Conservation (phyloP, 2,888 invertebrate genomes). For the Poecilus cupreus region DNA sequence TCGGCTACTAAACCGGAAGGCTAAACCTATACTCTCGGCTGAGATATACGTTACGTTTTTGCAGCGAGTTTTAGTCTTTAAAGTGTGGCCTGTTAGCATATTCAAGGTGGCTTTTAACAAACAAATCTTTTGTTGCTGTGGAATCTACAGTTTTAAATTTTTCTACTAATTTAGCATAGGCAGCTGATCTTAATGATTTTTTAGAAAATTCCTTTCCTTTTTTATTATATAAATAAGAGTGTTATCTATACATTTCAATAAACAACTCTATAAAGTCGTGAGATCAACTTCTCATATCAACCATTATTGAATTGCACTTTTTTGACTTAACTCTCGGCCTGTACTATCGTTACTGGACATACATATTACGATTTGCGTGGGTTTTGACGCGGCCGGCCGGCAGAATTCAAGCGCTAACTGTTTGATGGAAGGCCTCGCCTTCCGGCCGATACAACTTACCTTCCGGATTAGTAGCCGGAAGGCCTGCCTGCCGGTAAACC, state of each 20-base stretch:
- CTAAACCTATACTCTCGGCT: background rate
- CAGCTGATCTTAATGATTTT: background rate
- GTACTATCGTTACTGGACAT: background rate
- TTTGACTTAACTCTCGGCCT: background rate
- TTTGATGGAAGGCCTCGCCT: background rate
- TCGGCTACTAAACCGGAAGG: background rate
- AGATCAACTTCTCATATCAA: background rate
- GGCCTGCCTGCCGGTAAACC: background rate
- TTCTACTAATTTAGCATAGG: background rate
- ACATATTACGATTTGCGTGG: background rate
- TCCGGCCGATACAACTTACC: background rate
- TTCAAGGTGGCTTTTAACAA: background rate
- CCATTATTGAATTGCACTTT: background rate
- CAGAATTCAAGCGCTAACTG: background rate
- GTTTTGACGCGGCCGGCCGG: background rate
- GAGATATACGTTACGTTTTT: background rate
- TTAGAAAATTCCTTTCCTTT: background rate
- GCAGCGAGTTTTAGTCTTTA: background rate
- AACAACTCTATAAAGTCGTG: background rate
- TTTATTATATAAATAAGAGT: background rate
- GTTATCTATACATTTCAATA: background rate
- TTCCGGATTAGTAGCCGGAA: background rate
- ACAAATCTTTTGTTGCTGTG: too few species aligned
- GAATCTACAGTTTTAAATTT: background rate
- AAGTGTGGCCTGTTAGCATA: background rate